phyloP scores from a whole-genome alignment of 2,797 vertebrate species.

The Thripadectes ignobilis region DNA sequence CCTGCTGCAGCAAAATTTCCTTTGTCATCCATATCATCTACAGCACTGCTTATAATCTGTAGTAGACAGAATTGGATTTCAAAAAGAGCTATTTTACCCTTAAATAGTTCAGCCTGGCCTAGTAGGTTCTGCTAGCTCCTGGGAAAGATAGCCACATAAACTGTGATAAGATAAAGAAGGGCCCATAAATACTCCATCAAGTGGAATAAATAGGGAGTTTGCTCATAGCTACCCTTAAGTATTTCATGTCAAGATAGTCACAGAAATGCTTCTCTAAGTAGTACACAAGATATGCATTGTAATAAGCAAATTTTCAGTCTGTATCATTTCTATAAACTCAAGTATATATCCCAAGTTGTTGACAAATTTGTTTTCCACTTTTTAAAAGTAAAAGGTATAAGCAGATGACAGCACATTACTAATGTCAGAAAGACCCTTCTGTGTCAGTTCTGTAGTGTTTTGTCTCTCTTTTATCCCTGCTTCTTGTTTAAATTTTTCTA shows the following conservation, averaged over 20 bases:
- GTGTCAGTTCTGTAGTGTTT: background rate
- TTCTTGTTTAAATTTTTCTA: background rate
- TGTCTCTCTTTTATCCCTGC: background rate
- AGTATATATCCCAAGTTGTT: background rate
- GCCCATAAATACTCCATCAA: background rate
- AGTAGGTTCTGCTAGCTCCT: background rate
- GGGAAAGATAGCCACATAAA: background rate
- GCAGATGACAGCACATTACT: background rate
- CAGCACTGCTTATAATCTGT: background rate
- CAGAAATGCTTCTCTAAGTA: background rate
- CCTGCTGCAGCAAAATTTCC: background rate
- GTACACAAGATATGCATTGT: background rate
- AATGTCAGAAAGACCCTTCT: background rate
- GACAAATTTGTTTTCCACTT: background rate
- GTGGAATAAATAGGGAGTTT: background rate
- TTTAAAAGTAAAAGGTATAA: background rate
- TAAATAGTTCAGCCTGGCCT: background rate
- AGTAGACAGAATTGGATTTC: background rate
- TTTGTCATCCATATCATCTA: rapidly evolving
- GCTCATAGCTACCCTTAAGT: background rate
- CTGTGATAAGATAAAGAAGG: background rate
- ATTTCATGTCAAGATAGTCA: background rate
- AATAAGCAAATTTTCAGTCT: background rate
- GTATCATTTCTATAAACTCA: background rate
- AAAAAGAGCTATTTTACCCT: background rate